Percentiles rank a stretch among this genome's conserved stretches.
Evolutionary conservation across 2,113 vertebrate genomes (phyloP).

Genomic region (Elachura formosa): DNA sequence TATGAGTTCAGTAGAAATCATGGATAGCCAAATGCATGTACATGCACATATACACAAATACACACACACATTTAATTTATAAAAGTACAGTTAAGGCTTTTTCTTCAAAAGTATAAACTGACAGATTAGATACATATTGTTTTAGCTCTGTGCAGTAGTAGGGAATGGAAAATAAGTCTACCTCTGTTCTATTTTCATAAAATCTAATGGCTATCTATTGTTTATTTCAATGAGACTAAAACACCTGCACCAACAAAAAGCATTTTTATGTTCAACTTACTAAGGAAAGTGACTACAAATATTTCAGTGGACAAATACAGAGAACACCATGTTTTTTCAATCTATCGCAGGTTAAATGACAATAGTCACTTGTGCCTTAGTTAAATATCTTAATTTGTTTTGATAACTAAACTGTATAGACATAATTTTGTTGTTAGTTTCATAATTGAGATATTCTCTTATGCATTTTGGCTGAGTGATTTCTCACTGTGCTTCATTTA

Average conservation of each 20-base stretch:
- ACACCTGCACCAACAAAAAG: background rate
- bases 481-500: conserved; percentile 25
- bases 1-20: background rate
- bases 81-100: background rate
- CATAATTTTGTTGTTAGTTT: background rate
- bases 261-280: background rate
- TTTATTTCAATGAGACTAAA: background rate
- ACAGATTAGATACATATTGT: background rate
- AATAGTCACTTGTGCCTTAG: background rate
- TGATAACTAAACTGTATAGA: background rate
- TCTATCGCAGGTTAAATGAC: background rate
- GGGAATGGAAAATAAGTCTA: background rate
- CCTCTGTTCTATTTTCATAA: background rate
- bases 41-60: background rate
- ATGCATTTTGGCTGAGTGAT: conserved; percentile 13
- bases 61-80: background rate
- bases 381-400: background rate
- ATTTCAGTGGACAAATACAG: background rate
- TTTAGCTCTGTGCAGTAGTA: background rate
- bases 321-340: background rate
- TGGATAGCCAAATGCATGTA: accelerated
- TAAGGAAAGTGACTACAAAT: background rate
- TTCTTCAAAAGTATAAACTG: background rate
- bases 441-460: conserved; percentile 20
- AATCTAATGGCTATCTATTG: background rate